A percentile compares a stretch with the other conserved stretches of the same genome.
Conservation (phyloP, 2,797 vertebrate species). For the Esox masquinongy region DNA sequence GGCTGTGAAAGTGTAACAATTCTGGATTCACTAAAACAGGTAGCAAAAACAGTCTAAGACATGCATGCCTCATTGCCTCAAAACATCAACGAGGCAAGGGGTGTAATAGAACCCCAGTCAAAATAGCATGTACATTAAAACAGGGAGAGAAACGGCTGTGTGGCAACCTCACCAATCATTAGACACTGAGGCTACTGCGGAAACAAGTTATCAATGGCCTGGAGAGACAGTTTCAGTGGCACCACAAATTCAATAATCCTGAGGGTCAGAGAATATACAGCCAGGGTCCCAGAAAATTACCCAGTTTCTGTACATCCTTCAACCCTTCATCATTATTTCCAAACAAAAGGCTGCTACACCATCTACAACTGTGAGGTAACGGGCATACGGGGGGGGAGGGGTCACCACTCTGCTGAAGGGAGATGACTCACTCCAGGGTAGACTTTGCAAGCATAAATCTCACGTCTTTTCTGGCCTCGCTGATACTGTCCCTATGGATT, state of each 20-base stretch:
- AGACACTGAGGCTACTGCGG: slow-evolving; percentile 46
- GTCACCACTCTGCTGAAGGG: neutral
- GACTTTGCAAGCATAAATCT: slow-evolving; percentile 41
- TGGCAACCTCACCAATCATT: slow-evolving; percentile 51
- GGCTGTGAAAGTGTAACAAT: slow-evolving; percentile 30
- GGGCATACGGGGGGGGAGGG: slow-evolving; percentile 20
- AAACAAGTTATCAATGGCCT: slow-evolving; percentile 51
- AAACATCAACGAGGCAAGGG: slow-evolving; percentile 38
- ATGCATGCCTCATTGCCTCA: slow-evolving; percentile 57
- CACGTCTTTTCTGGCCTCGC: slow-evolving; percentile 18
- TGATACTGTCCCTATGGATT: slow-evolving; percentile 1
- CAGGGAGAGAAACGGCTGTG: neutral
- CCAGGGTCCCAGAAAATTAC: slow-evolving; percentile 64
- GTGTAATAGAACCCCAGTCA: slow-evolving; percentile 44
- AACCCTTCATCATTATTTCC: slow-evolving; percentile 63
- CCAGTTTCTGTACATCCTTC: slow-evolving; percentile 50
- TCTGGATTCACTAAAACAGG: slow-evolving; percentile 32
- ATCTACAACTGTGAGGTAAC: slow-evolving; percentile 55
- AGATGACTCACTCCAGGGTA: slow-evolving; percentile 5
- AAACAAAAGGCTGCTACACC: slow-evolving; percentile 56
- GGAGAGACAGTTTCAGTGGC: slow-evolving; percentile 50
- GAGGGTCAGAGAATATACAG: slow-evolving; percentile 60
- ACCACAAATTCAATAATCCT: slow-evolving; percentile 49
- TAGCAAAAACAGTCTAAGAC: slow-evolving; percentile 37
- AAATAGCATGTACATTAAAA: slow-evolving; percentile 26